Evolutionary conservation across 2,113 vertebrate genomes (phyloP).

Genomic region (Scophthalmus maximus): DNA sequence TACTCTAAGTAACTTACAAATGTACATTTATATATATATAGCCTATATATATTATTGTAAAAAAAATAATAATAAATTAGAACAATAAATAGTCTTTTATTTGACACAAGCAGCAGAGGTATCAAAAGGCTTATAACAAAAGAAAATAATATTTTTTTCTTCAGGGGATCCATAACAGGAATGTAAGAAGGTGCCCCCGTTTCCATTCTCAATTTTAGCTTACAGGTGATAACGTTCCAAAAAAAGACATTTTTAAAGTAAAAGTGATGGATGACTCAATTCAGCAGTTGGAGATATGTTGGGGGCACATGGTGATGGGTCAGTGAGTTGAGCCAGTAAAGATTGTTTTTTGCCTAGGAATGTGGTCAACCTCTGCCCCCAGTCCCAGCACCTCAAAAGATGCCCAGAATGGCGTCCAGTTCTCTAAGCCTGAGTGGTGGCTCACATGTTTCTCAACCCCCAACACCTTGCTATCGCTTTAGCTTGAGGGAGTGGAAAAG

Average conservation of each 20-base stretch:
- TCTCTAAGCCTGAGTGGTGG: slow-evolving; percentile 68
- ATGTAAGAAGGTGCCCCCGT: not conserved
- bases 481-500: slow-evolving; percentile 66
- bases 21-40: slow-evolving; percentile 70
- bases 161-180: slow-evolving; percentile 18
- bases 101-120: slow-evolving; percentile 83
- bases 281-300: slow-evolving; percentile 44
- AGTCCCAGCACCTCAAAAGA: slow-evolving; percentile 59
- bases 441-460: slow-evolving; percentile 85
- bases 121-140: slow-evolving; percentile 64
- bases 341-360: slow-evolving; percentile 62
- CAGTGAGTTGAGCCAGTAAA: slow-evolving; percentile 55
- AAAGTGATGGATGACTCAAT: slow-evolving; percentile 42
- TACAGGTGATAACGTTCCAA: slow-evolving; percentile 28
- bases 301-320: slow-evolving; percentile 26
- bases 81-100: slow-evolving; percentile 85
- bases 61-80: slow-evolving; percentile 86
- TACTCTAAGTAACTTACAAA: slow-evolving; percentile 68
- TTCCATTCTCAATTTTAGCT: slow-evolving; percentile 39
- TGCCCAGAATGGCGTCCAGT: slow-evolving; percentile 59
- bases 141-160: slow-evolving; percentile 37
- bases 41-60: too few species aligned
- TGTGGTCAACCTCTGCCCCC: slow-evolving; percentile 58
- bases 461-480: slow-evolving; percentile 89
- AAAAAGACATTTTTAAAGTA: slow-evolving; percentile 40